Conservation (phyloP, 1,140 invertebrate species). For the Drosophila burlai region DNA sequence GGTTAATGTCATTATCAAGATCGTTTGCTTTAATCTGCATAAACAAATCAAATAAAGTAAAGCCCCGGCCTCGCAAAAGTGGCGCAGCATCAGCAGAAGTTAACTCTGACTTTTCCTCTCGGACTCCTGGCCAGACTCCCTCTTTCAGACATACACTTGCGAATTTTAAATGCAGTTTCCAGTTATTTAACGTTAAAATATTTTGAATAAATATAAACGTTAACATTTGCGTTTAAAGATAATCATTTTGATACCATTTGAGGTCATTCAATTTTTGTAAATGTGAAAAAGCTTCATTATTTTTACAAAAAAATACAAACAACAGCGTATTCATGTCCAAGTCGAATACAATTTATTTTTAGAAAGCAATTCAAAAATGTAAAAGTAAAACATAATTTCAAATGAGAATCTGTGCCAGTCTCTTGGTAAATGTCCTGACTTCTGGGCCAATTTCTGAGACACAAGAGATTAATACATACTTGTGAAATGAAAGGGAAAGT, state of each 20-base stretch:
- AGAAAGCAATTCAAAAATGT: too few species aligned
- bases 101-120: constrained; percentile 28
- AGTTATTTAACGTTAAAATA: background rate
- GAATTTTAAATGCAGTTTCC: background rate
- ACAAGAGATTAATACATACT: too few species aligned
- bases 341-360: too few species aligned
- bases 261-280: too few species aligned
- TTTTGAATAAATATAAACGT: too few species aligned
- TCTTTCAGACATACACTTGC: constrained; percentile 1
- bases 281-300: too few species aligned
- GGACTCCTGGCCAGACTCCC: constrained; percentile 37
- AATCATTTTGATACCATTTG: background rate
- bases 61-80: constrained; percentile 71
- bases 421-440: too few species aligned
- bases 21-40: constrained; percentile 85
- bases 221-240: background rate
- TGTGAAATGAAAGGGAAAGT: background rate
- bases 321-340: too few species aligned
- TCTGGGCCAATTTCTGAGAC: too few species aligned
- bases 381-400: too few species aligned
- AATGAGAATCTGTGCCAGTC: too few species aligned
- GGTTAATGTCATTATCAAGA: constrained; percentile 85
- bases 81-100: constrained; percentile 61
- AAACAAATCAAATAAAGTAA: constrained; percentile 84
- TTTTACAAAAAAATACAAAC: too few species aligned